Evolutionary conservation across 2,888 invertebrate genomes (phyloP).

Genomic region (Lymantria dispar): DNA sequence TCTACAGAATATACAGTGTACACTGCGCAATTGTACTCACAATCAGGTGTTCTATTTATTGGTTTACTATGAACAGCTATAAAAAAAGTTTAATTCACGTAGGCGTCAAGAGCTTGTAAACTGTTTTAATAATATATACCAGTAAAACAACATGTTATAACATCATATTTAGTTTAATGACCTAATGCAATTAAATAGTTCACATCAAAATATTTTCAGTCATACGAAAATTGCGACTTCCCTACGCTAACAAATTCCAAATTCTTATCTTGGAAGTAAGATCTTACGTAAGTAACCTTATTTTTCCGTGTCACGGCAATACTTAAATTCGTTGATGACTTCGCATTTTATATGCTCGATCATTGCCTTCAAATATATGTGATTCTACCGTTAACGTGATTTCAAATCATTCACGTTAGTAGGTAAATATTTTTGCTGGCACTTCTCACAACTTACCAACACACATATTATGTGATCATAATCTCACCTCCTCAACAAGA

Average conservation of each 20-base stretch:
- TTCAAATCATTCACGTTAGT: slow-evolving; percentile 2
- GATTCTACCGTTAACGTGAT: slow-evolving; percentile 38
- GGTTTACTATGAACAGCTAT: no score
- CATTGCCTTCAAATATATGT: slow-evolving; percentile 34
- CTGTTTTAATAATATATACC: no score
- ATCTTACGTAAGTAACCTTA: slow-evolving; percentile 14
- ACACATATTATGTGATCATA: no score
- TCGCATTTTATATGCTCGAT: slow-evolving; percentile 30
- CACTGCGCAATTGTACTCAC: no score
- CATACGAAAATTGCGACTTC: background rate
- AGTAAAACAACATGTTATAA: no score
- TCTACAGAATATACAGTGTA: no score
- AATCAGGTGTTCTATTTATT: no score
- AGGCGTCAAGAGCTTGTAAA: no score
- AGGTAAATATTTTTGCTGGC: background rate
- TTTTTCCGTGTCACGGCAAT: slow-evolving; percentile 20
- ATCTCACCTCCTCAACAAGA: no score
- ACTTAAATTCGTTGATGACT: slow-evolving; percentile 28
- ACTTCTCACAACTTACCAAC: background rate
- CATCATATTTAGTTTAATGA: background rate
- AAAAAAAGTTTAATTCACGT: no score
- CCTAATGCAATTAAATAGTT: background rate
- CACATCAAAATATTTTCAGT: background rate
- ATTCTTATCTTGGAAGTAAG: slow-evolving; percentile 5
- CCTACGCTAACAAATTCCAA: background rate